Base-by-base conservation (phyloP, 2,113 vertebrate species). In the Tragulus kanchil region DNA sequence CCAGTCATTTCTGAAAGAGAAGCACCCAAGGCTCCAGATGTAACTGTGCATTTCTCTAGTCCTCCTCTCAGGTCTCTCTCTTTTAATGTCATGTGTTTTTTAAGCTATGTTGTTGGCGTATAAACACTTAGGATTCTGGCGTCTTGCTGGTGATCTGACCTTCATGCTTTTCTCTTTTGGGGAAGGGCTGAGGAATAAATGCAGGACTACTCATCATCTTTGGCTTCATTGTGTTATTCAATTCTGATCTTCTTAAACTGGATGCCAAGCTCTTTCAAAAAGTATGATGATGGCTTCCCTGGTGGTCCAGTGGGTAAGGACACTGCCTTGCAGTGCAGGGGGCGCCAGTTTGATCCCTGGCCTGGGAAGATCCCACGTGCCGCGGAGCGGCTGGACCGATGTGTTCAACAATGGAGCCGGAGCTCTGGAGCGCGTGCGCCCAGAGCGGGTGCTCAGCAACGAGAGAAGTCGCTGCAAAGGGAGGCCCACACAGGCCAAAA, bases 181-280 rank as follows among this genome's bases (percentile, higher is more conserved):
- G 42, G 42, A 12, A 79, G 15, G 13, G 28, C 7, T 90, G 82
- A 59, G 48, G 23, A 56, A 77, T 61, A 86, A 73, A 65, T 61
- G 59, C 23, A 84, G 28, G 31, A 54, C 59, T 65, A 8, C 1
- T 62, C 17, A 81, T 48, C 91, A 69, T 65, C 85, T 71, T 61
- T 85, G 85, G 65, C 16, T 73, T 92, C 54, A 92, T 59, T 92
- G 16, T 85, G 8, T 85, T 78, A 28, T 92, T 94, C 36, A 71
- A 5, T 26, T 82, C 16, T 28, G 26, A 2, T 82, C 71, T 88
- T 92, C 45, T 58, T 79, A 92, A 95, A n/a, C 11, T 87, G 14
- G 28, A 83, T 42, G 62, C 6, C 23, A 89, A 85, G 21, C 28
- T 95, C 23, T 75, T 54, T 91, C 3, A 82, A 58, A 56, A 73